Conservation (phyloP, 2,113 vertebrate genomes). For the Oreocharis arfaki region DNA sequence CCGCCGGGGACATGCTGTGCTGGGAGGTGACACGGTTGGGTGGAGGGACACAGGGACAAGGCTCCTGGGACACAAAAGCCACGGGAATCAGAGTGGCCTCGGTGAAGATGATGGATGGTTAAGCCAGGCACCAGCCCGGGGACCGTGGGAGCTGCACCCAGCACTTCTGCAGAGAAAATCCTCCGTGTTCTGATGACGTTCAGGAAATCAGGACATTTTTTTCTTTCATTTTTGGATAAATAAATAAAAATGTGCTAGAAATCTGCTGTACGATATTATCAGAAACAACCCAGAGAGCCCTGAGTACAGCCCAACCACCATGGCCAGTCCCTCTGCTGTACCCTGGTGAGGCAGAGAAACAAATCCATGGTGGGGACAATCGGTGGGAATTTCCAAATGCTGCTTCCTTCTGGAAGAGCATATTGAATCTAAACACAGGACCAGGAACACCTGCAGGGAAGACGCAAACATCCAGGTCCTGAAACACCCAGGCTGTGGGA, state of each 20-base stretch:
- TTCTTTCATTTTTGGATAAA: not conserved
- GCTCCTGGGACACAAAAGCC: not conserved
- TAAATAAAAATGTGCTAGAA: not conserved
- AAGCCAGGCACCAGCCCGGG: not conserved
- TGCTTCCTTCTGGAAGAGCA: not conserved
- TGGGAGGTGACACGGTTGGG: not conserved
- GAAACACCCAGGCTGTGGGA: not conserved
- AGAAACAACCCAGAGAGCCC: not conserved
- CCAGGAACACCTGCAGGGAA: not conserved
- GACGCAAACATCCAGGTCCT: not conserved
- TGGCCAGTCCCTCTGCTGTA: not conserved
- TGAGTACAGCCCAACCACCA: not conserved
- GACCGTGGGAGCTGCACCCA: accelerated
- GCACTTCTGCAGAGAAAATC: accelerated
- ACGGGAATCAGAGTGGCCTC: not conserved
- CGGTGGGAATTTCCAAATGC: not conserved
- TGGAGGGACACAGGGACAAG: not conserved
- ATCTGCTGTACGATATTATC: not conserved
- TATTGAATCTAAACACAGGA: not conserved
- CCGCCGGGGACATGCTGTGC: not conserved
- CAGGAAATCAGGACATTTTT: not conserved
- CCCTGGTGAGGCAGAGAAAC: not conserved
- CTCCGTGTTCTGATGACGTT: accelerated
- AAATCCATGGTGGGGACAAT: not conserved
- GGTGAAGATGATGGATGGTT: not conserved